Percentiles rank a stretch among this genome's conserved stretches.
phyloP scores from a whole-genome alignment of 2,113 vertebrate species.

The Plecturocebus donacophilus region DNA sequence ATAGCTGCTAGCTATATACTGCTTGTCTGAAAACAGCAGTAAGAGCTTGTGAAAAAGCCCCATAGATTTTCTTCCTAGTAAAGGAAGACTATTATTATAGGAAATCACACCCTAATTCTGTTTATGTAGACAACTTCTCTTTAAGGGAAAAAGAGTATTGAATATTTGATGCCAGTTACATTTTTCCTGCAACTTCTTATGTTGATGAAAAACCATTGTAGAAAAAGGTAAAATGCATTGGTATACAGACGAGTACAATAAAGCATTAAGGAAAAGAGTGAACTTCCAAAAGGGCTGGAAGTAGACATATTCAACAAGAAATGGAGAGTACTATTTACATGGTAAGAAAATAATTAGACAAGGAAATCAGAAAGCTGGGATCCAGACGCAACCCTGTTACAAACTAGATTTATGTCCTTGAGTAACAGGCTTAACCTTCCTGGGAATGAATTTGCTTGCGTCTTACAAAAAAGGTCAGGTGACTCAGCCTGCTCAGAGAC shows the following conservation, averaged over 20 bases:
- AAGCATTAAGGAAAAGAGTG: not conserved
- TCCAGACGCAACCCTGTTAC: not conserved
- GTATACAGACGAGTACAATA: fast-evolving
- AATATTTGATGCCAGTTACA: not conserved
- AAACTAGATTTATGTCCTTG: not conserved
- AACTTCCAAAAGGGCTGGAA: not conserved
- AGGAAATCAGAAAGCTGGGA: not conserved
- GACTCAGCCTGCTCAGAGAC: not conserved
- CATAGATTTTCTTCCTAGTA: fast-evolving
- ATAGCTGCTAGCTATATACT: fast-evolving
- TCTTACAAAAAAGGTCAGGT: not conserved
- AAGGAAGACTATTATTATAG: too few relatives aligned
- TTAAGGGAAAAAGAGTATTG: not conserved
- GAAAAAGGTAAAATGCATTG: not conserved
- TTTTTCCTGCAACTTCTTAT: not conserved
- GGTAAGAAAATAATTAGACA: not conserved
- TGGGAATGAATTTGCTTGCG: not conserved
- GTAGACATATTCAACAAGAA: fast-evolving
- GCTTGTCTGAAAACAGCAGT: not conserved
- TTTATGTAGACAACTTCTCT: not conserved
- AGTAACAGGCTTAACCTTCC: not conserved
- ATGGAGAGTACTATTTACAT: not conserved
- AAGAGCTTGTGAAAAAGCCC: not conserved
- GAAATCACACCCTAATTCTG: not conserved
- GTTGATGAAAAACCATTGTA: not conserved